Percentiles rank a stretch among this genome's conserved stretches.
These are phyloP conservation scores for Sycophila sp. DNA, from an alignment of 1,140 invertebrate genomes.

Conservation along the genomic window DNA sequence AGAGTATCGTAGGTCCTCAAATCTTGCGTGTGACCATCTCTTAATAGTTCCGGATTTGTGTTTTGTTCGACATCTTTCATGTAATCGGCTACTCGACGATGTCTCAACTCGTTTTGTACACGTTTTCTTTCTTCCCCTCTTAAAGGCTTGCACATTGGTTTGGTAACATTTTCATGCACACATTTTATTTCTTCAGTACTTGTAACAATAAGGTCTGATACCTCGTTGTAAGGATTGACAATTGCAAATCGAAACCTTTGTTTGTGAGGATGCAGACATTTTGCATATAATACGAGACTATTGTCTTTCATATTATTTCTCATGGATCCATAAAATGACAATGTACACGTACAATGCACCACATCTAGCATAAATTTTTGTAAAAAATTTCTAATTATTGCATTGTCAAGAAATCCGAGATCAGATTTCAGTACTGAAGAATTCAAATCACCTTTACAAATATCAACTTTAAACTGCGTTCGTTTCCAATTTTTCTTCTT, in stretches of 20 bases:
- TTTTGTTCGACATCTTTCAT: background rate
- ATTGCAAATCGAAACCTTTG: background rate
- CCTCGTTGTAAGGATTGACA: background rate
- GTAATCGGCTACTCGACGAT: background rate
- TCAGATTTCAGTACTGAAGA: background rate
- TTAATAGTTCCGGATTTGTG: background rate
- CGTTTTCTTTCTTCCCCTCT: background rate
- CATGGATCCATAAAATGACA: background rate
- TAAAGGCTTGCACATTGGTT: background rate
- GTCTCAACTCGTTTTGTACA: background rate
- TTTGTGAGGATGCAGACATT: background rate
- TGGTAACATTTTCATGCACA: background rate
- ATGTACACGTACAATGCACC: background rate
- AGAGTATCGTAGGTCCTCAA: background rate
- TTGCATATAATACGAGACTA: background rate
- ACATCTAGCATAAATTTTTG: background rate
- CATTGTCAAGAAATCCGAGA: background rate
- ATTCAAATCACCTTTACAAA: background rate
- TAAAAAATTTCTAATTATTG: background rate
- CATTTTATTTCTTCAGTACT: background rate
- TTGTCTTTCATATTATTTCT: background rate
- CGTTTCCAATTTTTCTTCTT: background rate
- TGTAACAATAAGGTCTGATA: background rate
- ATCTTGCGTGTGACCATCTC: constrained; percentile 31
- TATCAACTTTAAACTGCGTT: background rate